Percentiles rank a stretch among this genome's conserved stretches.
These are phyloP conservation scores for Tragelaphus buxtoni DNA, from an alignment of 2,113 vertebrate genomes.

Conservation along the genomic window DNA sequence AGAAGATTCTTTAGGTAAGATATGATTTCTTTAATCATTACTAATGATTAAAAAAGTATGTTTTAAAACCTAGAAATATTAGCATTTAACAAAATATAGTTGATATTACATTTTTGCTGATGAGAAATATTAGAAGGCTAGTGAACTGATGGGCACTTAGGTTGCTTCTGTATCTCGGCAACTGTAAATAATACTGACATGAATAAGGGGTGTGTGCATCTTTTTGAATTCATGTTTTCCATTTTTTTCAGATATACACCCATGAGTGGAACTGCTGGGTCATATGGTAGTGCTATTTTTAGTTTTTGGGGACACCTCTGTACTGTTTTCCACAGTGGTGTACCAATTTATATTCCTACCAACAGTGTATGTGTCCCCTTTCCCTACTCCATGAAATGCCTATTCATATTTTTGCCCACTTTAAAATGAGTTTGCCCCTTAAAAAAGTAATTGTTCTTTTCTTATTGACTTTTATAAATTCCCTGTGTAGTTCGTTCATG, in stretches of 20 bases:
- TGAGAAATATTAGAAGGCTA: not conserved
- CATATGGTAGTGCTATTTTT: not conserved
- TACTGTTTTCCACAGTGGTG: not conserved
- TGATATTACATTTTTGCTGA: not conserved
- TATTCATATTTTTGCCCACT: not conserved
- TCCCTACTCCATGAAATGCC: not conserved
- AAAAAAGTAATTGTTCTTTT: not conserved
- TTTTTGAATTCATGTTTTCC: not conserved
- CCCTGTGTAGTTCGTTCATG: not conserved
- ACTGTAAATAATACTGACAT: not conserved
- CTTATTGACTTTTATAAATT: not conserved
- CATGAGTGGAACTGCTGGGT: not conserved
- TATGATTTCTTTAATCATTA: not conserved
- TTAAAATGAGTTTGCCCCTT: not conserved
- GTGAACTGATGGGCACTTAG: not conserved
- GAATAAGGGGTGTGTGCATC: not conserved
- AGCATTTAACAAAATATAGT: not conserved
- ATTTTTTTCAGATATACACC: not conserved
- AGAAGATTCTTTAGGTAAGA: not conserved
- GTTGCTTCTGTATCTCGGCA: not conserved
- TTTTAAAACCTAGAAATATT: not conserved
- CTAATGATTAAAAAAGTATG: not conserved
- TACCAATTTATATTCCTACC: not conserved
- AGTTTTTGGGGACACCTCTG: not conserved
- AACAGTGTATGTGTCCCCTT: not conserved